phyloP scores from a whole-genome alignment of 2,888 invertebrate genomes.

The Ophioninae sp. region DNA sequence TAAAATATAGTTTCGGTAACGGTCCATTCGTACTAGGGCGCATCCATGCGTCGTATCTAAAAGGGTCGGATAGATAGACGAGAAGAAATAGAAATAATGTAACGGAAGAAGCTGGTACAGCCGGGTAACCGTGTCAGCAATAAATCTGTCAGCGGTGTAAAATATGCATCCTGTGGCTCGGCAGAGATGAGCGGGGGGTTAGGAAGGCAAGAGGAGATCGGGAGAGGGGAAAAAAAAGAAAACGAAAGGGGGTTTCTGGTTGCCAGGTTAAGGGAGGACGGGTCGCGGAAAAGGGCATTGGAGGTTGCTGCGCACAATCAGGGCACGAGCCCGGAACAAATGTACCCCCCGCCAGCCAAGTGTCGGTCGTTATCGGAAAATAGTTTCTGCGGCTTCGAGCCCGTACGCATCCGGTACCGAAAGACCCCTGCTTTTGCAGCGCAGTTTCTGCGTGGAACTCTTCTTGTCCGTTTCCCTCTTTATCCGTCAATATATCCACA shows the following conservation, averaged over 20 bases:
- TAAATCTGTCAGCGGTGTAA: slow-evolving; percentile 77
- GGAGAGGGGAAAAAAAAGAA: background rate
- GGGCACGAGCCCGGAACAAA: slow-evolving; percentile 76
- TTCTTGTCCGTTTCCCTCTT: slow-evolving; percentile 24
- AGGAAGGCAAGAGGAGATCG: background rate
- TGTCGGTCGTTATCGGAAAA: slow-evolving; percentile 77
- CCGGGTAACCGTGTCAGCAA: slow-evolving; percentile 73
- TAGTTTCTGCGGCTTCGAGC: slow-evolving; percentile 73
- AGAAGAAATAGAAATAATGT: slow-evolving; percentile 67
- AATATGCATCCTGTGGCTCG: slow-evolving; percentile 74
- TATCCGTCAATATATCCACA: slow-evolving; percentile 1
- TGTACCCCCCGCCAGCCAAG: slow-evolving; percentile 70
- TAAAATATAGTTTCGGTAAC: background rate
- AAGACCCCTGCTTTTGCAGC: slow-evolving; percentile 40
- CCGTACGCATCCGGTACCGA: slow-evolving; percentile 54
- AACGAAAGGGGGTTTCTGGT: slow-evolving; percentile 31
- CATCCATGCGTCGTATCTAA: slow-evolving; percentile 41
- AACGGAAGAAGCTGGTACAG: slow-evolving; percentile 71
- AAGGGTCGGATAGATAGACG: slow-evolving; percentile 55
- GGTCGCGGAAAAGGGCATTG: slow-evolving; percentile 59
- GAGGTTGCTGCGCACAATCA: slow-evolving; percentile 72
- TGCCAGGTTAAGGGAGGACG: slow-evolving; percentile 41
- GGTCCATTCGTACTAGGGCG: slow-evolving; percentile 25
- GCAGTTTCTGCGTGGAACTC: slow-evolving; percentile 11
- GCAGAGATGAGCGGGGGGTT: slow-evolving; percentile 34